Base-by-base conservation (phyloP, 1,140 invertebrate species). In the Pantala flavescens region DNA sequence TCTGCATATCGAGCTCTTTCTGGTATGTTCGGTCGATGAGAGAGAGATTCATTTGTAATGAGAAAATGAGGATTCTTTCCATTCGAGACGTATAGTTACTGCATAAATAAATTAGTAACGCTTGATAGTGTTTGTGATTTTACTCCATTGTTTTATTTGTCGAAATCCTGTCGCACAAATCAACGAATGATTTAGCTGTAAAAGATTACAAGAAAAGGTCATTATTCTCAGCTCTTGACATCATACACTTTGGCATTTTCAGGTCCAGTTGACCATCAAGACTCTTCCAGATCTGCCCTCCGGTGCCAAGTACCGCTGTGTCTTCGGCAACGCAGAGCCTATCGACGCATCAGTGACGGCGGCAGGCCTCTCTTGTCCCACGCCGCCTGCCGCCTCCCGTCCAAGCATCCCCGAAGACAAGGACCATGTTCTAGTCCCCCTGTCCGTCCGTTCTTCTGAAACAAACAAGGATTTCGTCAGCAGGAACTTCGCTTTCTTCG, bases 401-500 rank as follows among this genome's bases (percentile, higher is more conserved):
- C 94, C 94, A 1, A 85, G 85, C 77, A 97, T 98, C 77, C 87
- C 90, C 0, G 86, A 88, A 74, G 90, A 88, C 75, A 86, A 90
- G 82, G 96, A 98, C 84, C 95, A 98, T 84, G 89, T 97, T 0
- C 85, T 92, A 77, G 95, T 98, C 71, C 91, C 94, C 16, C 84
- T 98, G n/a, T 93, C 95, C 9, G 94, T 98, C 2, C 88, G 95
- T 23, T 95, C 94, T 14, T 93, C 92, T 21, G 95, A 97, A 84
- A 97, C 94, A 7, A 95, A 97, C 80, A 95, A 96, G 80, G 95
- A 98, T 82, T 97, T 98, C 85, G 95, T 98, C 5, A 95, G 93
- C 0, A 86, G 92, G 73, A 92, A 92, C 82, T 98, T 98, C 83
- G 94, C 94, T 16, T 98, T 94, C 81, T 98, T 94, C 82, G 95